phyloP scores from a whole-genome alignment of 1,140 invertebrate species.

The Coboldia fuscipes region DNA sequence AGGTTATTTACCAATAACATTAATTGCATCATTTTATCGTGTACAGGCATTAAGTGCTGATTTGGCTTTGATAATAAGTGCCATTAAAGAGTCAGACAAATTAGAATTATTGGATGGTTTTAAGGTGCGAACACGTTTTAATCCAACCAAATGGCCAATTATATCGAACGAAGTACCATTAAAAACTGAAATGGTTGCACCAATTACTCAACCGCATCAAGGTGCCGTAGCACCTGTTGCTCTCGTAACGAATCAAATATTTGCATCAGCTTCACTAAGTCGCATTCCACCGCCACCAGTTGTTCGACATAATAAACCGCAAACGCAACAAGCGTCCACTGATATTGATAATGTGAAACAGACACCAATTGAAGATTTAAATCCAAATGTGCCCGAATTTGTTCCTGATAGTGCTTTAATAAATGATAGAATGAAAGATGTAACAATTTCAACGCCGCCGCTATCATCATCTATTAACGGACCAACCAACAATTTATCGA shows the following conservation, averaged over 20 bases:
- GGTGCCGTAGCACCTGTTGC: conserved; percentile 5
- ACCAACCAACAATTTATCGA: not conserved
- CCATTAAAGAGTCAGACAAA: conserved; percentile 59
- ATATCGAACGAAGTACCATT: conserved; percentile 10
- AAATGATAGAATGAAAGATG: not conserved
- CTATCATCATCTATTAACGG: no score
- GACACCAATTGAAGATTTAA: conserved; percentile 39
- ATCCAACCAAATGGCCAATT: conserved; percentile 76
- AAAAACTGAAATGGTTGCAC: not conserved
- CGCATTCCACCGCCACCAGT: conserved; percentile 42
- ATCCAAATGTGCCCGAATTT: conserved; percentile 73
- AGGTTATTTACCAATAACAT: conserved; percentile 76
- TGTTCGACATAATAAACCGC: conserved; percentile 23
- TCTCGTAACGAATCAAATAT: conserved; percentile 21
- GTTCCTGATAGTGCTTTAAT: conserved; percentile 27
- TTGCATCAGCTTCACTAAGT: conserved; percentile 30
- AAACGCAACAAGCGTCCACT: not conserved
- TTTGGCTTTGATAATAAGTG: conserved; percentile 56
- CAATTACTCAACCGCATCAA: conserved; percentile 2
- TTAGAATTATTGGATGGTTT: conserved; percentile 59
- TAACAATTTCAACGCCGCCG: no score
- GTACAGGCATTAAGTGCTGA: conserved; percentile 75
- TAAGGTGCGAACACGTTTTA: conserved; percentile 57
- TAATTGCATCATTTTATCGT: conserved; percentile 91
- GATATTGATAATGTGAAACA: conserved; percentile 4